Evolutionary conservation across 2,888 invertebrate species (phyloP).

Genomic region (Lithophane ornitopus): DNA sequence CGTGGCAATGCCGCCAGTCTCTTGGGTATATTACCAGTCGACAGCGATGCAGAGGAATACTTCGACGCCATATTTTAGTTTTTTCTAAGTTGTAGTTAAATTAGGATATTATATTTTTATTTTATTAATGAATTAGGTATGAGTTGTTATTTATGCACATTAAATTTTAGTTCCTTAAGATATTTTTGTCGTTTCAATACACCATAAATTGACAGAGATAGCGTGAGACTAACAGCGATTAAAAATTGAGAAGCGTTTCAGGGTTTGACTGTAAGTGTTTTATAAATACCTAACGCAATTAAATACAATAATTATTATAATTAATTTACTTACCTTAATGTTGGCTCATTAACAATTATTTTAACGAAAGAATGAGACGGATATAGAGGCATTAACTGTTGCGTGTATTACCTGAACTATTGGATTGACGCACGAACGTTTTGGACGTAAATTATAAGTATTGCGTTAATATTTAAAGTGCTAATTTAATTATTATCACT

Average conservation of each 20-base stretch:
- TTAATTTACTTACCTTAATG: conserved; percentile 23
- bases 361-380: conserved; percentile 6
- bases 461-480: conserved; percentile 11
- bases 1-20: background rate
- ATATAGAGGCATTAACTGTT: conserved; percentile 7
- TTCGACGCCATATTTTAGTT: background rate
- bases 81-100: background rate
- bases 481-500: background rate
- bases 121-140: background rate
- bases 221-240: background rate
- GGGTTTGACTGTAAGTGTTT: background rate
- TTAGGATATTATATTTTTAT: background rate
- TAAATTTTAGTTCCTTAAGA: background rate
- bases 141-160: background rate
- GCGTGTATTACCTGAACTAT: conserved; percentile 31
- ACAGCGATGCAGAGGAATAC: no score
- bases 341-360: conserved; percentile 30
- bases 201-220: background rate
- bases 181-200: background rate
- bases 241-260: background rate
- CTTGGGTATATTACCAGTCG: background rate
- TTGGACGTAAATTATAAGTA: conserved; percentile 1
- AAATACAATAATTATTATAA: conserved; percentile 18
- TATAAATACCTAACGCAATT: conserved; percentile 8
- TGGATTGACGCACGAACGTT: conserved; percentile 41